Percentiles rank a stretch among this genome's conserved stretches.
These are phyloP conservation scores for Gopherus flavomarginatus DNA, from an alignment of 2,113 vertebrate species.

Conservation along the genomic window DNA sequence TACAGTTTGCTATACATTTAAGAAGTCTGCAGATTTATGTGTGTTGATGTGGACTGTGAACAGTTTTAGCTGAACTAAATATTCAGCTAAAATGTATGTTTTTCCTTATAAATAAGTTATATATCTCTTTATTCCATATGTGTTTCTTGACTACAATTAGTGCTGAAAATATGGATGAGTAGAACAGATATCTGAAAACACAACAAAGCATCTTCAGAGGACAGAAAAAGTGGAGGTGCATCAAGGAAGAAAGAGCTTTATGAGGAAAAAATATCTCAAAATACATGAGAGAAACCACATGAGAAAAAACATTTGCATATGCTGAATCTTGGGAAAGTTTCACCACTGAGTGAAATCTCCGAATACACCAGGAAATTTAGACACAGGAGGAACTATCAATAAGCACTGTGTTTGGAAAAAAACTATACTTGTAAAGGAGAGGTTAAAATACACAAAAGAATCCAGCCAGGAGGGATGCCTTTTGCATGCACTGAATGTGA, in stretches of 20 bases:
- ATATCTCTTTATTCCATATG: background rate
- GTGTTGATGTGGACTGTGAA: background rate
- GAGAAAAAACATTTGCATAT: background rate
- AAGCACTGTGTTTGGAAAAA: background rate
- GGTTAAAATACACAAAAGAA: background rate
- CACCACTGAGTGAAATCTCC: background rate
- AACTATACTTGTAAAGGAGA: background rate
- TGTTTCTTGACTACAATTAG: rapidly evolving
- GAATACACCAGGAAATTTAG: background rate
- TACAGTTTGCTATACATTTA: background rate
- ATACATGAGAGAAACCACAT: background rate
- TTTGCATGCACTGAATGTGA: background rate
- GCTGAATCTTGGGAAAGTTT: background rate
- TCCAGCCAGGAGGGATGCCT: background rate
- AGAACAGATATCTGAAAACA: background rate
- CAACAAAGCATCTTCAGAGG: background rate
- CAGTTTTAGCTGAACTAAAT: background rate
- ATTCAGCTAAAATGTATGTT: background rate
- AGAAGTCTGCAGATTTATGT: background rate
- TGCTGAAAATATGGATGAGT: background rate
- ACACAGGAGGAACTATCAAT: background rate
- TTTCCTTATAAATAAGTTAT: background rate
- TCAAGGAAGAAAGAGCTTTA: background rate
- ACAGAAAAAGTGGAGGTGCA: background rate
- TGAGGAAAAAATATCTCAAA: background rate